phyloP scores from a whole-genome alignment of 2,113 vertebrate genomes.

The Jacana jacana region DNA sequence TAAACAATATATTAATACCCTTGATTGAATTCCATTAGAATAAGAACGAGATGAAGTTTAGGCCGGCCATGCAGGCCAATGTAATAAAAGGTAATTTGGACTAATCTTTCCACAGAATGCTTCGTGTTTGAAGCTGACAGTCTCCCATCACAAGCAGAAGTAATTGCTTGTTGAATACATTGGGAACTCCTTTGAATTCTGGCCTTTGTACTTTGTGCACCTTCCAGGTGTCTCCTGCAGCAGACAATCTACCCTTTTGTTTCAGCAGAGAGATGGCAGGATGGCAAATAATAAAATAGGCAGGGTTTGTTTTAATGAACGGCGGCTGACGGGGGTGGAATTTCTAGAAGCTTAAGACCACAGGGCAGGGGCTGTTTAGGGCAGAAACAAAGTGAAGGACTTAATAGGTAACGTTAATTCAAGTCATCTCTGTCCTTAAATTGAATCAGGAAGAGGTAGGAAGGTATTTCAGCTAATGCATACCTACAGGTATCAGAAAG shows the following conservation, averaged over 20 bases:
- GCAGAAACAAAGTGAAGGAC: slow-evolving; percentile 26
- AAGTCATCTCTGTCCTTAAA: slow-evolving; percentile 44
- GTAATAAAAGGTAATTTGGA: slow-evolving; percentile 99
- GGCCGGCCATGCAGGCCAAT: slow-evolving; percentile 80
- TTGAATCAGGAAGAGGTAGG: slow-evolving; percentile 12
- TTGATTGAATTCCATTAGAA: slow-evolving; percentile 91
- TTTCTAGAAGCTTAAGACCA: slow-evolving; percentile 66
- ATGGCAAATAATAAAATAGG: slow-evolving; percentile 77
- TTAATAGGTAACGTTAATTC: slow-evolving; percentile 40
- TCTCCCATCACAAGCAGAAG: slow-evolving; percentile 86
- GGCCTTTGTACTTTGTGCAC: slow-evolving; percentile 78
- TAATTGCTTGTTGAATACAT: slow-evolving; percentile 88
- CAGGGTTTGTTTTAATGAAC: slow-evolving; percentile 70
- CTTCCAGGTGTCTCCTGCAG: slow-evolving; percentile 90
- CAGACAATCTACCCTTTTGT: slow-evolving; percentile 89
- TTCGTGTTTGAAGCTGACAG: slow-evolving; percentile 91
- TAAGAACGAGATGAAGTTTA: slow-evolving; percentile 86
- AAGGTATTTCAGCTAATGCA: background rate
- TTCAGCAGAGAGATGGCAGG: slow-evolving; percentile 64
- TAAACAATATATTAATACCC: slow-evolving; percentile 89
- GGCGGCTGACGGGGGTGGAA: slow-evolving; percentile 68
- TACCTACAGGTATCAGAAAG: background rate
- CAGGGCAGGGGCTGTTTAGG: slow-evolving; percentile 4
- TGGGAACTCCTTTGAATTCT: slow-evolving; percentile 82
- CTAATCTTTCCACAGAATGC: slow-evolving; percentile 97